These are phyloP conservation scores for Naso thynnoides DNA, from an alignment of 2,797 vertebrate species.

Conservation along the genomic window DNA sequence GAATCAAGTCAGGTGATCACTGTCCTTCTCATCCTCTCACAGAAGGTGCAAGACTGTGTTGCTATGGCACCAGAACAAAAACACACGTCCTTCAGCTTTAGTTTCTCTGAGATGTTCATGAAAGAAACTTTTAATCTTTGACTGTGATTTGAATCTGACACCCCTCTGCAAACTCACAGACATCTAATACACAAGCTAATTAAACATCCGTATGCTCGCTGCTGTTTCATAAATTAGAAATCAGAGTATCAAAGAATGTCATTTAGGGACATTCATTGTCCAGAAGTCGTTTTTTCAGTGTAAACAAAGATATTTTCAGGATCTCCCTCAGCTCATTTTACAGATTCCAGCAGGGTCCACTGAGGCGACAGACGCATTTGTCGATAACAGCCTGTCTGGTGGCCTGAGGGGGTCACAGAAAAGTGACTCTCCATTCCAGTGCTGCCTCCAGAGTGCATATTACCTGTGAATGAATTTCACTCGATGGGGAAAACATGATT, in stretches of 20 bases:
- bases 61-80: conserved; percentile 54
- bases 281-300: conserved; percentile 11
- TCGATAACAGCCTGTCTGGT: conserved; percentile 47
- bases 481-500: conserved; percentile 11
- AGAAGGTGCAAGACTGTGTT: conserved; percentile 34
- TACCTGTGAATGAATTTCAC: conserved; percentile 45
- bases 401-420: conserved; percentile 45
- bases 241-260: conserved; percentile 10
- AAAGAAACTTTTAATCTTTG: conserved; percentile 3
- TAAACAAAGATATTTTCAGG: conserved; percentile 37
- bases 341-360: conserved; percentile 34
- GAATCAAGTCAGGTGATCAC: neutral
- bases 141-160: conserved; percentile 31
- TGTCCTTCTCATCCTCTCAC: neutral
- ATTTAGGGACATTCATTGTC: conserved; percentile 24
- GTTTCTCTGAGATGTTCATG: conserved; percentile 3
- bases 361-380: conserved; percentile 34
- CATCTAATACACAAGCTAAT: conserved; percentile 31
- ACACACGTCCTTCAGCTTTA: conserved; percentile 32
- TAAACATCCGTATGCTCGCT: conserved; percentile 23
- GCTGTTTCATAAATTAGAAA: conserved; percentile 31
- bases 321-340: conserved; percentile 32
- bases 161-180: conserved; percentile 5
- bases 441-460: conserved; percentile 38
- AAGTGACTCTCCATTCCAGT: conserved; percentile 39